Evolutionary conservation across 2,888 invertebrate genomes (phyloP).

Genomic region (Lasioglossum leucozonium): DNA sequence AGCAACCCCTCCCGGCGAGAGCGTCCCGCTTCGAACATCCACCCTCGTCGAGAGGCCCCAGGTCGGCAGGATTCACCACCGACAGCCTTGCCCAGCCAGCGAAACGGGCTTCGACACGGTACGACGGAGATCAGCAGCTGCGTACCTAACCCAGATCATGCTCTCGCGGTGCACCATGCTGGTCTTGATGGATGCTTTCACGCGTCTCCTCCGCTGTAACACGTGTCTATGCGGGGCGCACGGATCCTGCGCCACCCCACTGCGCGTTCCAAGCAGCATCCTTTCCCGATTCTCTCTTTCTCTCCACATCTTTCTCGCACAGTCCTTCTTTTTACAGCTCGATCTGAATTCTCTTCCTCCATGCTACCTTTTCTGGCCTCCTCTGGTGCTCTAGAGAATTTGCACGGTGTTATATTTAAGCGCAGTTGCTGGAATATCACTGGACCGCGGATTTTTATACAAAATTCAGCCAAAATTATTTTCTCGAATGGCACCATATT

Average conservation of each 20-base stretch:
- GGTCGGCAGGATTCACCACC: constrained; percentile 57
- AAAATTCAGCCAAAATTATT: no score
- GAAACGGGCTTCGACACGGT: constrained; percentile 67
- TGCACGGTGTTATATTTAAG: neutral
- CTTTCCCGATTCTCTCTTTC: neutral
- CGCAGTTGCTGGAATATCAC: neutral
- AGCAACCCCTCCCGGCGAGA: constrained; percentile 31
- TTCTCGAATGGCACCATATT: neutral
- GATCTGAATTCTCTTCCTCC: neutral
- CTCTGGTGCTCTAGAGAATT: neutral
- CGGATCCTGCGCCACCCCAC: constrained; percentile 2
- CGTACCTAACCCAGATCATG: constrained; percentile 53
- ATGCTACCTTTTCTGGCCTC: neutral
- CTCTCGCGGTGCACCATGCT: constrained; percentile 71
- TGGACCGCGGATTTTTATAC: neutral
- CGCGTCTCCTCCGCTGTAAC: constrained; percentile 54
- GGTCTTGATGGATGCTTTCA: constrained; percentile 76
- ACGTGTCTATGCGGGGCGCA: constrained; percentile 51
- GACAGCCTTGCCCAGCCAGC: constrained; percentile 54
- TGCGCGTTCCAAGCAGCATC: constrained; percentile 14
- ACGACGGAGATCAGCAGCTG: constrained; percentile 72
- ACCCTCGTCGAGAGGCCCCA: constrained; percentile 18
- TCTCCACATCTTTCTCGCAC: neutral
- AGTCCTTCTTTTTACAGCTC: neutral
- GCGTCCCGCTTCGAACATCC: constrained; percentile 48